Evolutionary conservation across 2,113 vertebrate genomes (phyloP).

Genomic region (Phalacrocorax brasilianus): DNA sequence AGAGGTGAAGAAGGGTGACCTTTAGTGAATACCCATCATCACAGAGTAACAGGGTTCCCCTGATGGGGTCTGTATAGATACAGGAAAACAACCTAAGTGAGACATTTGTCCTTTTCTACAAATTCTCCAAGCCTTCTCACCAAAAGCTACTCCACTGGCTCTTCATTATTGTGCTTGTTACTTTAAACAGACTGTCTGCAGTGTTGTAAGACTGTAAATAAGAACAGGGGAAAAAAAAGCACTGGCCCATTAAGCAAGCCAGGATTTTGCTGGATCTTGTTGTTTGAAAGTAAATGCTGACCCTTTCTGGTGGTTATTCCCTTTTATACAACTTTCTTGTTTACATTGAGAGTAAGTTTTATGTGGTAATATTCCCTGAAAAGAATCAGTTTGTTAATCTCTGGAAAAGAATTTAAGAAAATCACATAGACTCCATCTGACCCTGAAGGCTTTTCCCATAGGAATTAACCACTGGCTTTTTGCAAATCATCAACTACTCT

Average conservation of each 20-base stretch:
- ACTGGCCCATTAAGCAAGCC: background rate
- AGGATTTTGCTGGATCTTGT: background rate
- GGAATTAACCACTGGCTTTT: background rate
- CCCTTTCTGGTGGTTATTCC: background rate
- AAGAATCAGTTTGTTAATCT: background rate
- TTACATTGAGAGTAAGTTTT: background rate
- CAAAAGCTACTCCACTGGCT: background rate
- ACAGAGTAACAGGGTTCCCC: background rate
- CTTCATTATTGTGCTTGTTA: background rate
- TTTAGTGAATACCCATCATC: background rate
- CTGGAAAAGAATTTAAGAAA: background rate
- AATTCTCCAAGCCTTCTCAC: background rate
- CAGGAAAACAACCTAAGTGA: background rate
- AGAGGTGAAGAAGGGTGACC: background rate
- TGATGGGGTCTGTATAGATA: background rate
- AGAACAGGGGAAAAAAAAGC: background rate
- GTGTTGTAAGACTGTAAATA: background rate
- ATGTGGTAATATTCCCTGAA: background rate
- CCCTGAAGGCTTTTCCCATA: background rate
- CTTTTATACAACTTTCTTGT: background rate
- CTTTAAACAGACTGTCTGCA: background rate
- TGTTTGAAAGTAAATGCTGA: background rate
- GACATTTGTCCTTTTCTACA: background rate
- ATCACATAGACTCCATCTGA: background rate
- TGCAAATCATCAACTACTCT: background rate